Conservation (phyloP, 2,113 vertebrate species). For the Cyrtonyx montezumae region DNA sequence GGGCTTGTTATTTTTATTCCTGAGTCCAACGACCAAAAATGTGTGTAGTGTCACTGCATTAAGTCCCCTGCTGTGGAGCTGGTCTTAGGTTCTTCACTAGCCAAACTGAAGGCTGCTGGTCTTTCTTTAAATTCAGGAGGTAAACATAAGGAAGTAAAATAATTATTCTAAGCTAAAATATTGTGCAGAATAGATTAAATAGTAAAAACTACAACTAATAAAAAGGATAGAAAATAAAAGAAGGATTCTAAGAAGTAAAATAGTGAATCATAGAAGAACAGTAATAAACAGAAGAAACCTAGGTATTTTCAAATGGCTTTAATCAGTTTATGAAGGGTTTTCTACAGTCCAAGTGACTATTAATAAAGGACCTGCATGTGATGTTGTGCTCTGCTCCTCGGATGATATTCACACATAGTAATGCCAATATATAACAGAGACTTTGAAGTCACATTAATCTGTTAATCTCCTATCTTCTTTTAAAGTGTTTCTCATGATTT, state of each 20-base stretch:
- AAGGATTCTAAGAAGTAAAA: not conserved
- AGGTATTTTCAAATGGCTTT: not conserved
- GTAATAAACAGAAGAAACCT: not conserved
- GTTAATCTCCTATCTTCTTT: not conserved
- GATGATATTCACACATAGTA: not conserved
- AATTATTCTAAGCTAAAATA: not conserved
- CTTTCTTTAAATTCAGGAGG: not conserved
- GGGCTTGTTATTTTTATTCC: not conserved
- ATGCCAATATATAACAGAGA: not conserved
- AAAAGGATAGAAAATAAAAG: not conserved
- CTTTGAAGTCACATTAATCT: not conserved
- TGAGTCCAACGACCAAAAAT: not conserved
- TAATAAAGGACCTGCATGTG: not conserved
- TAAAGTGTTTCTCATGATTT: not conserved
- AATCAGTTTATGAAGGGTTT: not conserved
- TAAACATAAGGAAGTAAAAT: not conserved
- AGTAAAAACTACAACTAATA: not conserved
- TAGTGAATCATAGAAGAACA: not conserved
- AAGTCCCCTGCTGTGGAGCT: rapidly evolving
- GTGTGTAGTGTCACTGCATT: not conserved
- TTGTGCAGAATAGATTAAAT: not conserved
- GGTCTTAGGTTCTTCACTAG: not conserved
- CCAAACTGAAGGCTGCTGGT: not conserved
- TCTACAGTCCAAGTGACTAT: not conserved
- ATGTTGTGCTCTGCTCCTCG: not conserved